phyloP scores from a whole-genome alignment of 2,113 vertebrate genomes.

The Pogona vitticeps region DNA sequence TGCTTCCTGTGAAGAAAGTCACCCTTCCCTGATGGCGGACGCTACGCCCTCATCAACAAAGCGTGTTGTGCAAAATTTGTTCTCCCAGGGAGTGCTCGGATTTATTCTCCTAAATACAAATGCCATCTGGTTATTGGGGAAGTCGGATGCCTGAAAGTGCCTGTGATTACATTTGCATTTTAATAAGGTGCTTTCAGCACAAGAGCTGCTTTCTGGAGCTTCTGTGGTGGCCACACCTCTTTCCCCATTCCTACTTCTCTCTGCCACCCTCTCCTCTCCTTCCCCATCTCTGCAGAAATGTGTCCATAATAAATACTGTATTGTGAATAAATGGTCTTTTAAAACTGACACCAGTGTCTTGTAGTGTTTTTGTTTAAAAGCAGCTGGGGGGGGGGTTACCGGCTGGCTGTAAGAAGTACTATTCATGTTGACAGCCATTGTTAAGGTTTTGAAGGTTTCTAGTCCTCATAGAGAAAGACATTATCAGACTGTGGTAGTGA shows the following conservation, averaged over 20 bases:
- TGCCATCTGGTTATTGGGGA: not conserved
- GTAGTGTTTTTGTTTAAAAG: not conserved
- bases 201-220: not conserved
- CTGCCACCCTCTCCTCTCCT: rapidly evolving
- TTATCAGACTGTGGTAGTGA: too few relatives aligned
- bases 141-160: slow-evolving; percentile 15
- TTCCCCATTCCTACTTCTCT: too few relatives aligned
- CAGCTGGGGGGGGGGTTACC: not conserved
- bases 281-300: too few relatives aligned
- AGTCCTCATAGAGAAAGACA: not conserved
- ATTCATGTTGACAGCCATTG: not conserved
- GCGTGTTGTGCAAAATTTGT: not conserved
- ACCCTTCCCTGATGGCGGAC: not conserved
- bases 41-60: not conserved
- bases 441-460: not conserved
- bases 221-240: not conserved
- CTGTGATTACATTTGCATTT: slow-evolving; percentile 25
- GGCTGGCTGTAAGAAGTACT: too few relatives aligned
- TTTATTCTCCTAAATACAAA: not conserved
- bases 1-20: too few relatives aligned
- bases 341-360: not conserved
- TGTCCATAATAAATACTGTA: not conserved
- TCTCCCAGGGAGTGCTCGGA: not conserved
- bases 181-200: not conserved
- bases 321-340: not conserved